A percentile compares a stretch with the other conserved stretches of the same genome.
phyloP scores from a whole-genome alignment of 2,113 vertebrate species.

The Neogale vison region DNA sequence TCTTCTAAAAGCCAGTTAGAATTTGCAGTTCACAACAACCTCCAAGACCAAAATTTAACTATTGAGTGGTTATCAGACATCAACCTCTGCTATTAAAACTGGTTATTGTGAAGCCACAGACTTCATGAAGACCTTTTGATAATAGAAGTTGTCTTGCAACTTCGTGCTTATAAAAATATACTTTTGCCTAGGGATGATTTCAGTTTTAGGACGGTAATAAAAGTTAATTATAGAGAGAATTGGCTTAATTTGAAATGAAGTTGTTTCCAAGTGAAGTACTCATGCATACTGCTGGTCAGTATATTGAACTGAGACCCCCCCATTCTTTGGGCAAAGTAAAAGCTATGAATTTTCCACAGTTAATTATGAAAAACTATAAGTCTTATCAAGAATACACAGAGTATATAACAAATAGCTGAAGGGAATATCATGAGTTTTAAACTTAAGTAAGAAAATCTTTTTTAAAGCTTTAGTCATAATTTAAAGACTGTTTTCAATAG shows the following conservation, averaged over 20 bases:
- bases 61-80: neutral
- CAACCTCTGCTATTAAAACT: neutral
- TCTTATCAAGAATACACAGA: neutral
- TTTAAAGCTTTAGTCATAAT: slow-evolving; percentile 17
- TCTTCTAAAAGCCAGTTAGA: neutral
- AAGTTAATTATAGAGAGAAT: neutral
- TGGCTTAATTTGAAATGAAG: neutral
- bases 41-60: neutral
- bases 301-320: neutral
- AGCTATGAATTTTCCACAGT: neutral
- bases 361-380: slow-evolving; percentile 40
- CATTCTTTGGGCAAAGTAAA: neutral
- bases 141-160: neutral
- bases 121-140: neutral
- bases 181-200: neutral
- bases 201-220: neutral
- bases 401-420: neutral
- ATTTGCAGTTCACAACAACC: neutral
- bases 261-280: neutral
- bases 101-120: neutral
- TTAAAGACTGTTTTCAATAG: neutral
- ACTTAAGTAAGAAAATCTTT: slow-evolving; percentile 12
- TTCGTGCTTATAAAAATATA: neutral
- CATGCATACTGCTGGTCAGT: neutral
- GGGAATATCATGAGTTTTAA: slow-evolving; percentile 17